Evolutionary conservation across 1,140 invertebrate genomes (phyloP), one percentile per base, ranked within the genome.

Genomic region (Saccostrea cuccullata): DNA sequence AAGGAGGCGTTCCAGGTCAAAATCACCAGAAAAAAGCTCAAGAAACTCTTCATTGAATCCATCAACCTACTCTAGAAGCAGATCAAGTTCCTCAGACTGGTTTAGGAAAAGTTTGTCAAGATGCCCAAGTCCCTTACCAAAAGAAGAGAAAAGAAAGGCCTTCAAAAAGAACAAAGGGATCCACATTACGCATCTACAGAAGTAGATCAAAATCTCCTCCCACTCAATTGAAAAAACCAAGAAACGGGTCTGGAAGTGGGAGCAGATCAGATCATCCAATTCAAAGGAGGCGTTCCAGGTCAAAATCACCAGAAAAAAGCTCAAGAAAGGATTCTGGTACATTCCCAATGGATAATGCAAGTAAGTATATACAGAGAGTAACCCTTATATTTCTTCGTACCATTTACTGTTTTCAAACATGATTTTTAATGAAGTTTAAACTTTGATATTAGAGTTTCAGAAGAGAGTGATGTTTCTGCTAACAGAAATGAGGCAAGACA

Each of bases 361-460:
- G 58, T 60, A 60, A 60, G 58, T 60, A 60, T 60, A 60, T 60
- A 13, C 12, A 60, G 58, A 60, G 58, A 60, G 20, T 60, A 60
- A 60, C 58, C 58, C 58, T 60, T 60, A 60, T 60, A 13, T 60
- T 60, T 11, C 58, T 60, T 13, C 58, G 4, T 60, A 60, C 58
- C 58, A 60, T 17, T 13, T 60, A 60, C 12, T 60, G 58, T 60
- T 60, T 60, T 60, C 58, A 60, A 60, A 13, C 9, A 60, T 60
- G 20, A 60, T 60, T 60, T 60, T 60, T 60, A 60, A 60, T 60
- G 56, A 60, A 60, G 58, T 60, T 13, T 60, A 60, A 60, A 60
- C 56, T 60, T 60, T 60, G 58, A 60, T 60, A 60, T 77, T 40
- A 77, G 17, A 77, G 13, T 77, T 77, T 40, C 73, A 77, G 73